Evolutionary conservation across 2,113 vertebrate species (phyloP).

Genomic region (Lamprotornis superbus): DNA sequence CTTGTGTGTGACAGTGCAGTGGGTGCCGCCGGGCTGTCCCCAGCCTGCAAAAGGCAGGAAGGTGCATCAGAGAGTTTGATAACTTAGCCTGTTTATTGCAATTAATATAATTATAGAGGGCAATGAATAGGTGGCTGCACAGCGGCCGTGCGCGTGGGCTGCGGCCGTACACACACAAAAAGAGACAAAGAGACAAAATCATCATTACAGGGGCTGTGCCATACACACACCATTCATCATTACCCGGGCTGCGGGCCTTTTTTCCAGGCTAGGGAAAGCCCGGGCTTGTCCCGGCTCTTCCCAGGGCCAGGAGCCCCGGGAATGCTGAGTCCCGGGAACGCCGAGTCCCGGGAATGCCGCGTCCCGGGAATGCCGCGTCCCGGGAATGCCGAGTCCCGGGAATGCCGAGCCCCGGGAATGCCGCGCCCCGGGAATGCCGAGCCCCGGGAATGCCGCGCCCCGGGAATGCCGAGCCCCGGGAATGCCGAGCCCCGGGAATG

Average conservation of each 20-base stretch:
- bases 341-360: accelerated
- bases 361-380: accelerated
- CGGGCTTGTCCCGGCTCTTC: neutral
- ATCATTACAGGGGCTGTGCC: too few species aligned
- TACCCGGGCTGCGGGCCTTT: too few species aligned
- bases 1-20: accelerated
- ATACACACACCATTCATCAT: too few species aligned
- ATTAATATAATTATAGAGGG: neutral
- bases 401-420: neutral
- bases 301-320: neutral
- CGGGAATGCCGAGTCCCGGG: neutral
- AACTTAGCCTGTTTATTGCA: neutral
- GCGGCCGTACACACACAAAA: neutral
- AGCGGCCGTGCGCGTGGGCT: accelerated
- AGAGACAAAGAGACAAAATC: too few species aligned
- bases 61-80: neutral
- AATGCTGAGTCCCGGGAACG: neutral
- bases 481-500: neutral
- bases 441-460: accelerated
- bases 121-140: accelerated
- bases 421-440: accelerated
- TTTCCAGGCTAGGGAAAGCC: too few species aligned
- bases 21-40: accelerated
- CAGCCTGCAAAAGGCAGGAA: neutral
- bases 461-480: accelerated